These are phyloP conservation scores for Pachliopta kotzebuea DNA, from an alignment of 2,888 invertebrate genomes.

Conservation along the genomic window DNA sequence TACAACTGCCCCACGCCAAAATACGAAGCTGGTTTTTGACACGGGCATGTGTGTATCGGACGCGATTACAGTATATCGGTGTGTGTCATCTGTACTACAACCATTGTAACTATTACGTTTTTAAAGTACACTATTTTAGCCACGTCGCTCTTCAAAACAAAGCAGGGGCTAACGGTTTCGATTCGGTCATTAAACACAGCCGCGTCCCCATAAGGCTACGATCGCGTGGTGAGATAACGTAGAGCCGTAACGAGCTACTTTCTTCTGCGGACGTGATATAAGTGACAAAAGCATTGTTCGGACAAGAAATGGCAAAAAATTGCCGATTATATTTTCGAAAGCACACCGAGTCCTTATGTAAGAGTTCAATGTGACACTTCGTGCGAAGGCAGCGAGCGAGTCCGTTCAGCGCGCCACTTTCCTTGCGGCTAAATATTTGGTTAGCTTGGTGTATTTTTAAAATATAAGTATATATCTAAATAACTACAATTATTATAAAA, in stretches of 20 bases:
- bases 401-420: conserved; percentile 74
- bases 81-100: conserved; percentile 10
- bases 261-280: conserved; percentile 51
- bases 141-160: conserved; percentile 15
- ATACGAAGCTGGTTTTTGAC: conserved; percentile 44
- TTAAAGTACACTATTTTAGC: conserved; percentile 4
- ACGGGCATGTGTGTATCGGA: conserved; percentile 30
- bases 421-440: conserved; percentile 68
- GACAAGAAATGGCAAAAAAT: conserved; percentile 59
- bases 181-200: conserved; percentile 20
- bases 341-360: conserved; percentile 75
- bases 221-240: conserved; percentile 39
- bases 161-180: conserved; percentile 13
- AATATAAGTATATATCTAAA: conserved; percentile 27
- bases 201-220: conserved; percentile 17
- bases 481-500: not conserved
- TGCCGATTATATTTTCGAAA: conserved; percentile 75
- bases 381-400: conserved; percentile 51
- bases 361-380: conserved; percentile 79
- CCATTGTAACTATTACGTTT: conserved; percentile 25
- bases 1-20: conserved; percentile 52
- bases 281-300: conserved; percentile 56
- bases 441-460: conserved; percentile 44
- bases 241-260: conserved; percentile 50
- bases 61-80: conserved; percentile 5